These are phyloP conservation scores for Tympanoctomys barrerae DNA, from an alignment of 2,797 vertebrate genomes.

Conservation along the genomic window DNA sequence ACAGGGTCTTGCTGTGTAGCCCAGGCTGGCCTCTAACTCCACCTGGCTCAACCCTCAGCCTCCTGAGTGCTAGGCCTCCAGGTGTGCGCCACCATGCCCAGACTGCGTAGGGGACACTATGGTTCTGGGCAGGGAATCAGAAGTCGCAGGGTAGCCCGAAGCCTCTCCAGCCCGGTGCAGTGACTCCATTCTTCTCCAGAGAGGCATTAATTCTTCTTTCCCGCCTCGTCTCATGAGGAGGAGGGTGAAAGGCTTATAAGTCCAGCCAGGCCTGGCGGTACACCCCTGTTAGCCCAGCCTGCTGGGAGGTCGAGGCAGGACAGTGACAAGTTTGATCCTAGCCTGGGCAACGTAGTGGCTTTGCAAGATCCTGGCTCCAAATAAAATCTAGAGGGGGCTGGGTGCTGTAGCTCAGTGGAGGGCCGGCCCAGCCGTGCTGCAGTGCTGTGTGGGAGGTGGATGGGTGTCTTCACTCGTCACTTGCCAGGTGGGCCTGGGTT, in stretches of 20 bases:
- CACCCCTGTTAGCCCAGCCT: not conserved
- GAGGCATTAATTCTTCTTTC: not conserved
- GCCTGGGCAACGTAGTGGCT: not conserved
- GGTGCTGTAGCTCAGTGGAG: not conserved
- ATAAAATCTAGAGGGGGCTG: not conserved
- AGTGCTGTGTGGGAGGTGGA: not conserved
- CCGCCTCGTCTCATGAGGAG: not conserved
- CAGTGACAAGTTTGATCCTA: not conserved
- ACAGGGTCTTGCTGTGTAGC: not conserved
- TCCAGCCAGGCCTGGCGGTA: not conserved
- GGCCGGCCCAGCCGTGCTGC: too few relatives aligned
- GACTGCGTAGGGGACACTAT: not conserved
- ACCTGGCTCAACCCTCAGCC: not conserved
- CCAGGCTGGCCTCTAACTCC: not conserved
- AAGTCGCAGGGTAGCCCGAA: not conserved
- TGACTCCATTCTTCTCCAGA: not conserved
- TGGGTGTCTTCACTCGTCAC: not conserved
- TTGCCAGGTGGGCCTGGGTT: not conserved
- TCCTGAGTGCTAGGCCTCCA: not conserved
- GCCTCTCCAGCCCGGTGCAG: not conserved
- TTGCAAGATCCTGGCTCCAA: not conserved
- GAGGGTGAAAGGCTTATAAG: not conserved
- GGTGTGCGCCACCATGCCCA: not conserved
- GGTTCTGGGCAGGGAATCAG: not conserved
- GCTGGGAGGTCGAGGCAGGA: not conserved